Evolutionary conservation across 2,888 invertebrate species (phyloP).

Genomic region (Sisyra nigra): DNA sequence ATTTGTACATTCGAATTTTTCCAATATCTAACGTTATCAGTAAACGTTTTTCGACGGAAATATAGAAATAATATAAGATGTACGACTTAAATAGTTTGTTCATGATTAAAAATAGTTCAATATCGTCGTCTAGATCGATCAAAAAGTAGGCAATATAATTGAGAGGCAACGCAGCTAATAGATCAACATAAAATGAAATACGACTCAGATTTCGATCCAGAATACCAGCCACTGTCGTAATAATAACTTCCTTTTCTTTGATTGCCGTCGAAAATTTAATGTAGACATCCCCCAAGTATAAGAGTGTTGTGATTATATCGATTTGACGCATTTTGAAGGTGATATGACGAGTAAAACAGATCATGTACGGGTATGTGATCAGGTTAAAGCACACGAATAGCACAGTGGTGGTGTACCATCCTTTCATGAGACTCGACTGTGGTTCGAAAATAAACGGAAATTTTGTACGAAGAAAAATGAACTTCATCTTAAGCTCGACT

Average conservation of each 20-base stretch:
- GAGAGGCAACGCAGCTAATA: background rate
- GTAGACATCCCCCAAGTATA: background rate
- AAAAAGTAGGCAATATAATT: background rate
- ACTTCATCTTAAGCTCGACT: constrained; percentile 18
- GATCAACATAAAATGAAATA: background rate
- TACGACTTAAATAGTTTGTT: background rate
- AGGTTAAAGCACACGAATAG: background rate
- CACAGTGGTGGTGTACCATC: constrained; percentile 20
- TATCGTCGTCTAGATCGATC: background rate
- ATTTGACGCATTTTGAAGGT: background rate
- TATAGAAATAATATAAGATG: background rate
- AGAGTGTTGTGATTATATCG: background rate
- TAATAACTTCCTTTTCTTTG: background rate
- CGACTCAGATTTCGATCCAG: background rate
- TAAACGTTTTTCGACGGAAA: constrained; percentile 6
- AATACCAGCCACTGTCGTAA: background rate
- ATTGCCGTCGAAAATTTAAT: constrained; percentile 4
- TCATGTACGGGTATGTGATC: background rate
- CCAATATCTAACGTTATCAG: background rate
- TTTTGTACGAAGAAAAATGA: constrained; percentile 23
- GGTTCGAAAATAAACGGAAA: constrained; percentile 35
- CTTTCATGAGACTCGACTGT: constrained; percentile 29
- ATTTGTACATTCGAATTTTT: constrained; percentile 6
- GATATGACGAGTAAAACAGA: background rate
- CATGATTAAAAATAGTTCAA: background rate